Evolutionary conservation across 2,888 invertebrate species (phyloP).

Genomic region (Iphiclides podalirius): DNA sequence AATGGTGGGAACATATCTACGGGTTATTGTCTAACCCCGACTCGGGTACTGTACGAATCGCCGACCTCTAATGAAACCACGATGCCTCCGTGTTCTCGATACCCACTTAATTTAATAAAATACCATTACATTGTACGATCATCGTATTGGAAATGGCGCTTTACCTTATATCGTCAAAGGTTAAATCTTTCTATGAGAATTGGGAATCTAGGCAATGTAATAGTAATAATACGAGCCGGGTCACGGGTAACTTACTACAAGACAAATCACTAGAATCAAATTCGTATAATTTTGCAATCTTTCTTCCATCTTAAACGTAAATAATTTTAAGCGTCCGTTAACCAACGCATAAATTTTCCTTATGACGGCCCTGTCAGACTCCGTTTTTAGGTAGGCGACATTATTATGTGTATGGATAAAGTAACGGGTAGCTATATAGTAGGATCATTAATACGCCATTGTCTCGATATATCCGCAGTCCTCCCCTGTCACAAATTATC

Average conservation of each 20-base stretch:
- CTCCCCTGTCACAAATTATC: neutral
- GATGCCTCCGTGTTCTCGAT: slow-evolving; percentile 23
- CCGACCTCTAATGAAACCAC: slow-evolving; percentile 21
- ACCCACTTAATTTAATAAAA: slow-evolving; percentile 28
- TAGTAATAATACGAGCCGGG: slow-evolving; percentile 24
- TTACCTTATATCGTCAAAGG: slow-evolving; percentile 27
- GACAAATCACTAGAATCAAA: slow-evolving; percentile 29
- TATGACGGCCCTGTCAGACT: slow-evolving; percentile 25
- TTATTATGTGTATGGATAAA: slow-evolving; percentile 15
- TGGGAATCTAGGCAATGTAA: slow-evolving; percentile 25
- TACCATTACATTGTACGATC: slow-evolving; percentile 19
- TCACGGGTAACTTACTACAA: slow-evolving; percentile 10
- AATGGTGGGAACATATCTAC: slow-evolving; percentile 21
- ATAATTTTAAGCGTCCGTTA: slow-evolving; percentile 35
- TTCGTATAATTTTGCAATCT: slow-evolving; percentile 47
- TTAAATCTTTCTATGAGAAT: slow-evolving; percentile 23
- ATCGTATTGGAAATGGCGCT: slow-evolving; percentile 24
- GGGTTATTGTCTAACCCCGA: slow-evolving; percentile 15
- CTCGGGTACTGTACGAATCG: too few relatives aligned
- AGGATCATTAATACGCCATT: slow-evolving; percentile 14
- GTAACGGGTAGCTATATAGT: slow-evolving; percentile 8
- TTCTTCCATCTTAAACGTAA: slow-evolving; percentile 31
- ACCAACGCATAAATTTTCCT: slow-evolving; percentile 30
- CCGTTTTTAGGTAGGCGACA: slow-evolving; percentile 25
- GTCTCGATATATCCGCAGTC: neutral